Evolutionary conservation across 2,888 invertebrate species (phyloP), one percentile per base, ranked within the genome.

Genomic region (Oxystoma pomonae): DNA sequence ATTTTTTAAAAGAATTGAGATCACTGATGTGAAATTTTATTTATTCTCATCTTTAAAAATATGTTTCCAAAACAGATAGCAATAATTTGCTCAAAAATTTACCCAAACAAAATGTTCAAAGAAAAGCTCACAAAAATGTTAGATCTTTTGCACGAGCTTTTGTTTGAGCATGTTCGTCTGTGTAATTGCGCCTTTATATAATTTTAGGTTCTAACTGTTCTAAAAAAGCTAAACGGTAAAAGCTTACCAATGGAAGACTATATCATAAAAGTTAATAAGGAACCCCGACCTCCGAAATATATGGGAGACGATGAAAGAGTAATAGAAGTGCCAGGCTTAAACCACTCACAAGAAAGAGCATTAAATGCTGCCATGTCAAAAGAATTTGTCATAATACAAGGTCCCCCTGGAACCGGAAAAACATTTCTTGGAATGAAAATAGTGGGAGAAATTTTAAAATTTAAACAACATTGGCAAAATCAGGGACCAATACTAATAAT

Each of bases 391-490:
- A 83, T 92, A 0, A 90, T 94, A 66, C 93, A 93, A 82, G 94
- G 94, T 0, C 94, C 94, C 0, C 94, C 94, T 0, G 94, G 94
- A 1, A 93, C 93, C 0, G 94, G 94, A 0, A 94, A 94, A 82
- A 92, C 94, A 0, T 90, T 84, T 75, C 77, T 94, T 65, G 92
- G 92, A 63, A 55, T 0, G 22, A 67, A 1, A 35, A 35, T 35
- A 3, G 12, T 35, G 3, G 12, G 12, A 35, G 35, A 35, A 35
- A 35, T 35, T 35, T 35, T 35, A 35, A 12, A 35, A 35, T 35
- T 35, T 7, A 35, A 35, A 35, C 20, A 50, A n/a, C 55, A 50
- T 0, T 83, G 83, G 83, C 75, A 75, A 20, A 63, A 67, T 2
- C 68, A 82, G 16, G 81, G 71, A 1, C 90, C 90, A 0, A 89